Conservation (phyloP, 2,888 invertebrate species). For the Zaprionus lineosus region DNA sequence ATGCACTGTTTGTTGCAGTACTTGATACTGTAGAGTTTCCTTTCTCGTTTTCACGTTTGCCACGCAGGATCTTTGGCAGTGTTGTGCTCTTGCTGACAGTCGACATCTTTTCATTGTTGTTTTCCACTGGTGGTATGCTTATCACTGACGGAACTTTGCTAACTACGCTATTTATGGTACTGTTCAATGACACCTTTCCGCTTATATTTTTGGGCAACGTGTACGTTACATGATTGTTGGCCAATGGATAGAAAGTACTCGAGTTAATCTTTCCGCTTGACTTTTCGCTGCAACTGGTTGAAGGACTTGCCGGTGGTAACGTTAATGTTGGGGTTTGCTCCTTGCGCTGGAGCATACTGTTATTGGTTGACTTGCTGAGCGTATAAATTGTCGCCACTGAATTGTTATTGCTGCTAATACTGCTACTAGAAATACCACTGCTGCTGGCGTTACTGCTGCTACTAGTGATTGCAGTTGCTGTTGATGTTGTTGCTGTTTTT, state of each 20-base stretch:
- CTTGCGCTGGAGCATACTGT: slow-evolving; percentile 45
- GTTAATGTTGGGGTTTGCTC: slow-evolving; percentile 79
- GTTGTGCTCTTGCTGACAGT: slow-evolving; percentile 70
- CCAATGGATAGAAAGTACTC: slow-evolving; percentile 82
- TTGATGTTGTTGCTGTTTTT: slow-evolving; percentile 66
- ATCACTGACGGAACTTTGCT: slow-evolving; percentile 83
- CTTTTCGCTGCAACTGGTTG: slow-evolving; percentile 54
- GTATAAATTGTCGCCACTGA: slow-evolving; percentile 79
- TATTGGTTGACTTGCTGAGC: slow-evolving; percentile 66
- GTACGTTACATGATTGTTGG: slow-evolving; percentile 82
- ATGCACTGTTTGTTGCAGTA: neutral
- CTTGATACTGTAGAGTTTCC: neutral
- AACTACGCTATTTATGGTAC: slow-evolving; percentile 82
- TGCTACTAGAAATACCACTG: slow-evolving; percentile 42
- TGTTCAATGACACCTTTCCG: slow-evolving; percentile 82
- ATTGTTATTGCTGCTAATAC: slow-evolving; percentile 50
- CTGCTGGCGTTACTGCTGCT: slow-evolving; percentile 40
- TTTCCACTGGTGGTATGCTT: slow-evolving; percentile 79
- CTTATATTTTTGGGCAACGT: slow-evolving; percentile 81
- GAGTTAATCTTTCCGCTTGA: slow-evolving; percentile 80
- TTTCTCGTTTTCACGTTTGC: slow-evolving; percentile 58
- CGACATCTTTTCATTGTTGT: slow-evolving; percentile 41
- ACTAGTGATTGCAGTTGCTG: too few species aligned
- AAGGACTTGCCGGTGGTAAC: slow-evolving; percentile 73
- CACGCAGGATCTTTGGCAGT: slow-evolving; percentile 80